These are phyloP conservation scores for Eolophus roseicapilla DNA, from an alignment of 2,113 vertebrate species.

Conservation along the genomic window DNA sequence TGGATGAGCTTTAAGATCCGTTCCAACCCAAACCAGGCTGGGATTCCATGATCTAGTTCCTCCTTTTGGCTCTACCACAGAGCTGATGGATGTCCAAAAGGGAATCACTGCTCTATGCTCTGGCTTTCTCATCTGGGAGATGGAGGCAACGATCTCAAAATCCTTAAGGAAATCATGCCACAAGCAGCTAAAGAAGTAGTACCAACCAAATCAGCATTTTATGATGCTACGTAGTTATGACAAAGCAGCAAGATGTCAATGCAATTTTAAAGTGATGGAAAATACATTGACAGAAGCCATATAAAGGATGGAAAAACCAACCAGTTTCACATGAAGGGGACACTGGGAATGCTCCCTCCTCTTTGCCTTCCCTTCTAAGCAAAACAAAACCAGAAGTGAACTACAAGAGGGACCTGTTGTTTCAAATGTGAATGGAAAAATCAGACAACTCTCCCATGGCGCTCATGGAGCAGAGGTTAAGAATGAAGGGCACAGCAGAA, in stretches of 20 bases:
- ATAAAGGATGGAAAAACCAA: slow-evolving; percentile 28
- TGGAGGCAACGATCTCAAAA: not conserved
- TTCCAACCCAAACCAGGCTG: not conserved
- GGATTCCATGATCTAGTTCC: not conserved
- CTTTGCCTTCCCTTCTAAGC: not conserved
- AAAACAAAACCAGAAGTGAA: slow-evolving; percentile 7
- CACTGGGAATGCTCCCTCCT: not conserved
- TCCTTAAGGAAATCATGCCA: slow-evolving; percentile 9
- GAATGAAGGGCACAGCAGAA: slow-evolving; percentile 30
- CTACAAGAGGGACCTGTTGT: slow-evolving; percentile 50
- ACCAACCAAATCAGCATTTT: slow-evolving; percentile 20
- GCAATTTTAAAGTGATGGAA: slow-evolving; percentile 27
- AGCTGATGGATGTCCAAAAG: not conserved
- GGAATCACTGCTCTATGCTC: not conserved
- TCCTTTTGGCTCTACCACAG: not conserved
- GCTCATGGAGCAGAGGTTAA: slow-evolving; percentile 36
- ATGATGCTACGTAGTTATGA: not conserved
- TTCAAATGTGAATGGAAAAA: slow-evolving; percentile 62
- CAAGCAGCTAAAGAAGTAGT: not conserved
- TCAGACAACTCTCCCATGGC: slow-evolving; percentile 61
- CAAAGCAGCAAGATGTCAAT: slow-evolving; percentile 43
- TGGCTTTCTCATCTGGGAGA: not conserved
- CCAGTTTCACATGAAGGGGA: slow-evolving; percentile 32
- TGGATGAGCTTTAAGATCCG: not conserved
- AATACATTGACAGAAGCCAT: slow-evolving; percentile 47